Conservation (phyloP, 2,113 vertebrate species). For the Perca fluviatilis region DNA sequence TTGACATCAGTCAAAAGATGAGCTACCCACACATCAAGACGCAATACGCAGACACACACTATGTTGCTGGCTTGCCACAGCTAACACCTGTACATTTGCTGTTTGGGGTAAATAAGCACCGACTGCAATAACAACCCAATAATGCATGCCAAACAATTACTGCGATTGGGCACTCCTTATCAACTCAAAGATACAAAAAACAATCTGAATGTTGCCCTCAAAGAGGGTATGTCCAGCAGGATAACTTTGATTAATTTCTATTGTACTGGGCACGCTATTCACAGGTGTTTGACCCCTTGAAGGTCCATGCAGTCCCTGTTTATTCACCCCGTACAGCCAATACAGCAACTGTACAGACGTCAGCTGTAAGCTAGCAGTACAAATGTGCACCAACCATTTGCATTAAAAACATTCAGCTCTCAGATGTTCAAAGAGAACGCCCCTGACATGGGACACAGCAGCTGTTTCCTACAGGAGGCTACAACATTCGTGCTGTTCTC, state of each 20-base stretch:
- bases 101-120: slow-evolving; percentile 5
- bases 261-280: neutral
- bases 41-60: neutral
- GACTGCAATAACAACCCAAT: slow-evolving; percentile 1
- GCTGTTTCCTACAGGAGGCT: neutral
- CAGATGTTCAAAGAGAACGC: neutral
- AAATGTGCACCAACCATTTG: neutral
- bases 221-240: neutral
- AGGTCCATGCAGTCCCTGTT: neutral
- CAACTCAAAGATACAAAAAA: neutral
- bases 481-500: slow-evolving; percentile 24
- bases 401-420: neutral
- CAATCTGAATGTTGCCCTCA: neutral
- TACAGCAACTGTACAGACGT: neutral
- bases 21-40: slow-evolving; percentile 8
- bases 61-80: slow-evolving; percentile 16
- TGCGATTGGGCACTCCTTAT: neutral
- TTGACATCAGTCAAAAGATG: slow-evolving; percentile 8
- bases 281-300: neutral
- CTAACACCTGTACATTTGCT: slow-evolving; percentile 1
- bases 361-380: slow-evolving; percentile 1
- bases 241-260: neutral
- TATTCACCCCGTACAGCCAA: neutral
- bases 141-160: neutral
- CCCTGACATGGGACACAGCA: slow-evolving; percentile 5